phyloP scores from a whole-genome alignment of 1,140 invertebrate genomes.

The Panulirus ornatus region DNA sequence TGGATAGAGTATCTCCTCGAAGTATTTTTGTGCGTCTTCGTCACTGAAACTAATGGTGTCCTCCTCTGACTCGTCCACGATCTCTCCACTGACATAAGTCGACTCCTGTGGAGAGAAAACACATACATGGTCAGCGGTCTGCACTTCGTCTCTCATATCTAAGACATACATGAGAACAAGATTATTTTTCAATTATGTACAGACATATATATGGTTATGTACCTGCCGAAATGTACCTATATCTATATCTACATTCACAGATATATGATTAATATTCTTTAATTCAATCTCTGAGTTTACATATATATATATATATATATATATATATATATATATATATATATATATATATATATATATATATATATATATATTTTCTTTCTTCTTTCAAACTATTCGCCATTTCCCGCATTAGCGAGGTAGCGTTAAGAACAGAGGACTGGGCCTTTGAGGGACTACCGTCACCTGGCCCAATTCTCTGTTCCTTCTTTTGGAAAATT shows the following conservation, averaged over 20 bases:
- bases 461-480: too few relatives aligned
- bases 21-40: background rate
- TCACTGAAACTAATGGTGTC: background rate
- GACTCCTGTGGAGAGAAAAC: slow-evolving; percentile 1
- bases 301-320: slow-evolving; percentile 25
- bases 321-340: slow-evolving; percentile 43
- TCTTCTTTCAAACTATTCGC: too few relatives aligned
- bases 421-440: too few relatives aligned
- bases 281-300: background rate
- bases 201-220: slow-evolving; percentile 21
- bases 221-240: slow-evolving; percentile 1
- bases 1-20: background rate
- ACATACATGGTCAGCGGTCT: too few relatives aligned
- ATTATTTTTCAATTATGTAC: background rate
- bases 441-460: too few relatives aligned
- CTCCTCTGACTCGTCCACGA: slow-evolving; percentile 4
- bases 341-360: slow-evolving; percentile 37
- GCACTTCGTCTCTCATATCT: too few relatives aligned
- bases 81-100: slow-evolving; percentile 24
- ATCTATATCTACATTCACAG: slow-evolving; percentile 12
- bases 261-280: background rate
- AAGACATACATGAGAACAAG: too few relatives aligned
- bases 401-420: too few relatives aligned
- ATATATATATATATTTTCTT: slow-evolving; percentile 28
- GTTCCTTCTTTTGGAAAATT: too few relatives aligned